Evolutionary conservation across 2,888 invertebrate genomes (phyloP), one percentile per base, ranked within the genome.

Genomic region (Agrochola macilenta): DNA sequence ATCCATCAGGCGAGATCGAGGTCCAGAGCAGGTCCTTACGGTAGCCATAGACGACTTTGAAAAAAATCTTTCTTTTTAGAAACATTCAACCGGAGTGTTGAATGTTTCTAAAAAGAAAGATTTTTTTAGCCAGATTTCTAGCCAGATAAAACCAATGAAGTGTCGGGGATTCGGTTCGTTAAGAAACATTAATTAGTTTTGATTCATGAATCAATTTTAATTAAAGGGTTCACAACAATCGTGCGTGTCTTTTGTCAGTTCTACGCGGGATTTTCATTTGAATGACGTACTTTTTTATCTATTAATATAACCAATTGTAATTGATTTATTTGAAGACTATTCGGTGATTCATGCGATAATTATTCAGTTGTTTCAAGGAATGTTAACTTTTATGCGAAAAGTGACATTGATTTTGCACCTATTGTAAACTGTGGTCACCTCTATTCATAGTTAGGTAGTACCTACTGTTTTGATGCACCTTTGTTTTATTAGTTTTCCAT

Each of bases 231-330:
- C 52, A 30, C 35, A 35, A 35, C 39, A 26, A 30, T 57, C 17
- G 35, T 69, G 61, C 69, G 61, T 78, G 81, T 46, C 73, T 66
- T 52, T 61, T 54, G 57, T 46, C 39, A 49, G 63, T 76, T 69
- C 72, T 81, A 30, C 77, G 46, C n/a, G 14, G 5, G 58, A 69
- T 73, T 69, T 69, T 73, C 26, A 70, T 69, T 69, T 60, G 43
- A 66, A 71, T 73, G 73, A 70, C 73, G 73, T 69, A 81, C 39
- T 70, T 70, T 43, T 46, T 17, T 35, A 30, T 64, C 26, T 81
- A 68, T 63, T 72, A 46, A 46, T 68, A 30, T 35, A 49, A 14
- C 14, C 52, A 5, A 35, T 57, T 57, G 20, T 49, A 66, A 65
- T 70, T 26, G 26, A 54, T 70, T 80, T 60, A 69, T 72, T 58